phyloP scores from a whole-genome alignment of 2,888 invertebrate genomes.

The Bursaphelenchus okinawaensis region DNA sequence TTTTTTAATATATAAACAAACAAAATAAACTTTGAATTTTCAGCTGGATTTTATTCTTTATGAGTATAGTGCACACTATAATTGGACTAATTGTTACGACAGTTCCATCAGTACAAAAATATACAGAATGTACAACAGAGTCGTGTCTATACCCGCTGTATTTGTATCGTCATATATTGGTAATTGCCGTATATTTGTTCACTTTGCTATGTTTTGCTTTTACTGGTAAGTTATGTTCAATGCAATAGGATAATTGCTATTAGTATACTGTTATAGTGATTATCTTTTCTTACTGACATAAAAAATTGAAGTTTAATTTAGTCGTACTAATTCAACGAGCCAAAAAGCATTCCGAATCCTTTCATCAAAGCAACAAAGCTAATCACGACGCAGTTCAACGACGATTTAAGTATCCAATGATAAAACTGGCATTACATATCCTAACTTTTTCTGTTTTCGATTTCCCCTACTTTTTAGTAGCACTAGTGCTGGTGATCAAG shows the following conservation, averaged over 20 bases:
- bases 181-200: conserved; percentile 38
- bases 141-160: conserved; percentile 43
- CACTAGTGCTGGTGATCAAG: conserved; percentile 2
- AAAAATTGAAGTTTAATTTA: too few species aligned
- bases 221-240: conserved; percentile 41
- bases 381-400: conserved; percentile 1
- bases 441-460: conserved; percentile 50
- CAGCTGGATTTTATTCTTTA: conserved; percentile 46
- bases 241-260: too few species aligned
- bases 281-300: too few species aligned
- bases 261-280: too few species aligned
- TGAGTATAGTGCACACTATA: conserved; percentile 40
- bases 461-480: conserved; percentile 50
- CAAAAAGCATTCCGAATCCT: conserved; percentile 6
- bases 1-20: too few species aligned
- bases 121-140: conserved; percentile 49
- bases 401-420: conserved; percentile 43
- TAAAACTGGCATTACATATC: conserved; percentile 52
- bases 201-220: conserved; percentile 43
- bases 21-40: too few species aligned
- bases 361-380: conserved; percentile 1
- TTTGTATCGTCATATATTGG: conserved; percentile 37
- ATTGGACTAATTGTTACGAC: conserved; percentile 49
- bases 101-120: conserved; percentile 43
- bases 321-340: conserved; percentile 25